Percentiles rank a stretch among this genome's conserved stretches.
Conservation (phyloP, 92 coral and sea anemone species). For the Porites cylindrica region DNA sequence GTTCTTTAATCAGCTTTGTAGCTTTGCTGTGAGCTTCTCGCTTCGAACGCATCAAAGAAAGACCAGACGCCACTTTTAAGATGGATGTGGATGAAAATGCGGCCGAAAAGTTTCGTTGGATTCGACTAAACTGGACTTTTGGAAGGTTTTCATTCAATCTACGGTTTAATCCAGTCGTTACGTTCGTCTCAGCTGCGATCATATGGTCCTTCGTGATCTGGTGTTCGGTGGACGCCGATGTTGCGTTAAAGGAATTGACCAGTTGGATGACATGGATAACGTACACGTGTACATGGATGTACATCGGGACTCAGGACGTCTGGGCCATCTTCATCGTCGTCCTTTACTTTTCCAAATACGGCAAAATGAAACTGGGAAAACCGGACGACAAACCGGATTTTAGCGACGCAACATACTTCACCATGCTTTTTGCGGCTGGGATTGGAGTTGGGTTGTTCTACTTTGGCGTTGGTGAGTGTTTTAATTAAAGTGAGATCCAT, state of each 20-base stretch:
- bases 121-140: constrained; percentile 27
- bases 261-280: constrained; percentile 81
- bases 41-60: background rate
- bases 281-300: constrained; percentile 87
- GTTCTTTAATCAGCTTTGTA: too few relatives aligned
- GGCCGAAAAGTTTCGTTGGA: constrained; percentile 20
- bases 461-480: constrained; percentile 76
- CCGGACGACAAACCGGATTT: constrained; percentile 93
- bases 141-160: constrained; percentile 14
- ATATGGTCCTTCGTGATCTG: constrained; percentile 90
- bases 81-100: constrained; percentile 38
- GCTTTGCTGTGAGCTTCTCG: background rate
- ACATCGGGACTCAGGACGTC: constrained; percentile 85
- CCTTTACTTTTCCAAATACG: constrained; percentile 88
- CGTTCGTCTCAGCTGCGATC: constrained; percentile 70
- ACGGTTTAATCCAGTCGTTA: constrained; percentile 81
- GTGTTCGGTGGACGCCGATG: constrained; percentile 69
- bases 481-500: background rate
- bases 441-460: constrained; percentile 91
- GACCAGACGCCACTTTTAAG: background rate
- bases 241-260: constrained; percentile 63
- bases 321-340: constrained; percentile 91
- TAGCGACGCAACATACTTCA: constrained; percentile 89
- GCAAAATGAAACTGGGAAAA: constrained; percentile 85
- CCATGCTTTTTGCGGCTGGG: constrained; percentile 95